phyloP scores from a whole-genome alignment of 1,140 invertebrate species.

The Leptopilina boulardi region DNA sequence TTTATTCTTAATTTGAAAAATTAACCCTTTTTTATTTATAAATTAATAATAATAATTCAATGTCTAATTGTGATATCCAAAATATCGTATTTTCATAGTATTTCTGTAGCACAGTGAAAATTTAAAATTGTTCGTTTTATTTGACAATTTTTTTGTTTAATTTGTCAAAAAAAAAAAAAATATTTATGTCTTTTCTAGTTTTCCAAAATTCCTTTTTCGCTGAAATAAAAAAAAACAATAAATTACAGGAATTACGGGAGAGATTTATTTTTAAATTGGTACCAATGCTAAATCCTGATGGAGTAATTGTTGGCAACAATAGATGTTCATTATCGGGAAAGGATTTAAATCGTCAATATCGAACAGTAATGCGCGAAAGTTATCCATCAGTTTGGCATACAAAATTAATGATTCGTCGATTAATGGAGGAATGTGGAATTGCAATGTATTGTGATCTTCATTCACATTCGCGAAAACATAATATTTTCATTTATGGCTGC shows the following conservation, averaged over 20 bases:
- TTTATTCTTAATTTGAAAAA: constrained; percentile 16
- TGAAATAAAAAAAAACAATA: background rate
- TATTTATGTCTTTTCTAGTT: too few species aligned
- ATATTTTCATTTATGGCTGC: constrained; percentile 97
- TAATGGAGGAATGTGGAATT: constrained; percentile 94
- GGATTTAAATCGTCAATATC: constrained; percentile 92
- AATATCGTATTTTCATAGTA: too few species aligned
- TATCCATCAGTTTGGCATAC: constrained; percentile 97
- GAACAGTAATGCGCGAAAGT: constrained; percentile 91
- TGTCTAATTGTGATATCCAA: too few species aligned
- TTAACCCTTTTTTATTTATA: too few species aligned
- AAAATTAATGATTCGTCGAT: constrained; percentile 89
- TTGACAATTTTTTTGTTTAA: too few species aligned
- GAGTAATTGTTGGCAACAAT: constrained; percentile 95
- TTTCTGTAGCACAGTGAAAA: too few species aligned
- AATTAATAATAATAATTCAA: too few species aligned
- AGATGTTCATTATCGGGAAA: constrained; percentile 91
- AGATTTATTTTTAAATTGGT: constrained; percentile 97
- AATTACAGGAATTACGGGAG: constrained; percentile 85
- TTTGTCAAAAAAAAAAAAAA: too few species aligned
- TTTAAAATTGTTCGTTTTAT: too few species aligned
- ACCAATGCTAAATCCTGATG: constrained; percentile 97
- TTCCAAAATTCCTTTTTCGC: too few species aligned
- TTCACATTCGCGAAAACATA: constrained; percentile 95
- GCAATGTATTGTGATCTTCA: constrained; percentile 97